A percentile compares a stretch with the other conserved stretches of the same genome.
Evolutionary conservation across 1,140 invertebrate genomes (phyloP).

Genomic region (Leptinotarsa lineolata): DNA sequence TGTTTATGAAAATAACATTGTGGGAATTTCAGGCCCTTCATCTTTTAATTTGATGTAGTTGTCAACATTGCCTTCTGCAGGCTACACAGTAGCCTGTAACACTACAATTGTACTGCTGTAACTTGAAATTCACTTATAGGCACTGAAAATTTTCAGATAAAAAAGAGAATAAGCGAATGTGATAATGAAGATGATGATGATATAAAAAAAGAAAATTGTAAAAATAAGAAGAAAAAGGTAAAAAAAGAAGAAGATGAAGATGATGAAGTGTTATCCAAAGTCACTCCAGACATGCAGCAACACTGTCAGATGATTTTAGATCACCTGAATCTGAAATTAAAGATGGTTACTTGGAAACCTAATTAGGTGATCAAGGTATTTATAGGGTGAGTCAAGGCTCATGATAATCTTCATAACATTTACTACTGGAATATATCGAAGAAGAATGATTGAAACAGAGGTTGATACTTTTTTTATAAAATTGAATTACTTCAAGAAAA

Average conservation of each 20-base stretch:
- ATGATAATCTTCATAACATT: not conserved
- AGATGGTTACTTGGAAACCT: constrained; percentile 70
- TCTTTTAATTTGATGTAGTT: too few relatives aligned
- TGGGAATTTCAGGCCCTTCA: too few relatives aligned
- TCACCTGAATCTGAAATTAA: constrained; percentile 74
- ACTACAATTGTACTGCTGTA: too few relatives aligned
- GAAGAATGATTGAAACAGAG: too few relatives aligned
- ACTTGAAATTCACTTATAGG: too few relatives aligned
- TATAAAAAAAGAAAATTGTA: constrained; percentile 58
- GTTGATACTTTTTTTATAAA: too few relatives aligned
- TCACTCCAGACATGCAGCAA: constrained; percentile 62
- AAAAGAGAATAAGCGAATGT: constrained; percentile 55
- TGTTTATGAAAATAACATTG: too few relatives aligned
- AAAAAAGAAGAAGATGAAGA: constrained; percentile 65
- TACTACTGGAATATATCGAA: too few relatives aligned
- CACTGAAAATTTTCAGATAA: constrained; percentile 52
- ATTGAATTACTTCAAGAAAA: too few relatives aligned
- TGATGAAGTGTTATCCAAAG: constrained; percentile 59
- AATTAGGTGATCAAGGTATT: constrained; percentile 20
- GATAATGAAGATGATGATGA: constrained; percentile 59
- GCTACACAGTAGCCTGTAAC: too few relatives aligned
- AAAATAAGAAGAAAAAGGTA: constrained; percentile 60
- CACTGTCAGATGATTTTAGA: constrained; percentile 69
- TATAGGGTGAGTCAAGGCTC: not conserved
- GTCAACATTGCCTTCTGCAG: too few relatives aligned